Conservation (phyloP, 2,113 vertebrate species). For the Cryptoleucopteryx plumbea region DNA sequence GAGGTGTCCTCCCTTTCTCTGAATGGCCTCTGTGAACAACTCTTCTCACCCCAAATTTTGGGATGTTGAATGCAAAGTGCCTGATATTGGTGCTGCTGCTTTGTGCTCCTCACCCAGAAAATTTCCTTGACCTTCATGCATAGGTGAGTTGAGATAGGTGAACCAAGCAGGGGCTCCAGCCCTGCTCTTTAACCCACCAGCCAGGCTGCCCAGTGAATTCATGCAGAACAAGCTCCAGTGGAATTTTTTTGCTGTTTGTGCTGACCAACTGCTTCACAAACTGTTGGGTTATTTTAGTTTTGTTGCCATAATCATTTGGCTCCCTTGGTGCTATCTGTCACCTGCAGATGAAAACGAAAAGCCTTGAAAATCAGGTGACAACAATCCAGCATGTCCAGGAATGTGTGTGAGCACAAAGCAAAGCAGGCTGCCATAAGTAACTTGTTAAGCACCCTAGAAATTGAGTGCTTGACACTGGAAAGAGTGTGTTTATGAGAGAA, state of each 20-base stretch:
- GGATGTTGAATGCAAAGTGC: background rate
- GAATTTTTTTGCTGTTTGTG: conserved; percentile 10
- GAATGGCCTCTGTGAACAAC: background rate
- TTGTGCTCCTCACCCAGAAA: background rate
- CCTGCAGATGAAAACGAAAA: background rate
- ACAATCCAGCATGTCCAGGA: background rate
- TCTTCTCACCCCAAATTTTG: background rate
- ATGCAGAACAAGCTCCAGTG: background rate
- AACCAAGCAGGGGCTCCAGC: background rate
- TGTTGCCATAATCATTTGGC: background rate
- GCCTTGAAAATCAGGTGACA: background rate
- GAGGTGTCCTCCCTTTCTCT: background rate
- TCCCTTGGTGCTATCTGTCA: background rate
- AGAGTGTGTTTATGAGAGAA: background rate
- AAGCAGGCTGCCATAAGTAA: background rate
- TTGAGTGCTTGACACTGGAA: background rate
- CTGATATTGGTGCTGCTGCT: background rate
- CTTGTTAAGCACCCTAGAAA: background rate
- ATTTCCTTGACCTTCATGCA: background rate
- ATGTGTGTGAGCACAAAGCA: background rate
- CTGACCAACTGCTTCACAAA: conserved; percentile 43
- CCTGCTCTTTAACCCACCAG: background rate
- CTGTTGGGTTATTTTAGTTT: background rate
- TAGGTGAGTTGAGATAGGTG: background rate
- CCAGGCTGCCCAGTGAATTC: background rate